Evolutionary conservation across 2,797 vertebrate species (phyloP).

Genomic region (Gastrophryne carolinensis): DNA sequence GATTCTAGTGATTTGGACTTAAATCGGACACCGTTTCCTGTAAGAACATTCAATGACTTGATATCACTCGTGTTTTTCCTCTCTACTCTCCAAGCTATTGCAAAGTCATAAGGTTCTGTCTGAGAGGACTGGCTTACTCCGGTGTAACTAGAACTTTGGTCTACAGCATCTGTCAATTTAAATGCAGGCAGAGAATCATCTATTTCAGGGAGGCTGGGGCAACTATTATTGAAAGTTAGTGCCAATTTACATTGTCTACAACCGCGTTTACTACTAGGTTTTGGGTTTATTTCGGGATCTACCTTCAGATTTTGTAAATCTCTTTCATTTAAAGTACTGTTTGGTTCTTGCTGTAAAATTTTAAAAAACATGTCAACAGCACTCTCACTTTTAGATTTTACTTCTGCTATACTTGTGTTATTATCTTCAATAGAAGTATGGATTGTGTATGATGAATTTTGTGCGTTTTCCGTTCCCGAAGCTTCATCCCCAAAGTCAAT

Average conservation of each 20-base stretch:
- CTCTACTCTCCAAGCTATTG: conserved; percentile 86
- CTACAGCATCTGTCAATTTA: conserved; percentile 48
- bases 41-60: conserved; percentile 66
- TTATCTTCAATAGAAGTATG: conserved; percentile 63
- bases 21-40: conserved; percentile 74
- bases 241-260: conserved; percentile 80
- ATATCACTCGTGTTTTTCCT: conserved; percentile 61
- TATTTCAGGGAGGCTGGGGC: conserved; percentile 48
- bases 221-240: conserved; percentile 76
- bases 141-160: neutral
- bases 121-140: conserved; percentile 67
- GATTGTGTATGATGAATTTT: conserved; percentile 29
- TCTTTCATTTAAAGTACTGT: conserved; percentile 47
- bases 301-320: conserved; percentile 2
- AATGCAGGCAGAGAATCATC: conserved; percentile 27
- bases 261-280: conserved; percentile 68
- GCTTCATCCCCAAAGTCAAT: neutral
- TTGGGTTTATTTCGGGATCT: conserved; percentile 62
- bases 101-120: conserved; percentile 88
- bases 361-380: conserved; percentile 43
- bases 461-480: conserved; percentile 14
- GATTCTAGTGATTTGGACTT: conserved; percentile 67
- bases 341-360: conserved; percentile 44
- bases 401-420: conserved; percentile 55
- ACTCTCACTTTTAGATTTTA: conserved; percentile 48